Percentiles rank a stretch among this genome's conserved stretches.
phyloP scores from a whole-genome alignment of 2,888 invertebrate species.

The Noctua pronuba region DNA sequence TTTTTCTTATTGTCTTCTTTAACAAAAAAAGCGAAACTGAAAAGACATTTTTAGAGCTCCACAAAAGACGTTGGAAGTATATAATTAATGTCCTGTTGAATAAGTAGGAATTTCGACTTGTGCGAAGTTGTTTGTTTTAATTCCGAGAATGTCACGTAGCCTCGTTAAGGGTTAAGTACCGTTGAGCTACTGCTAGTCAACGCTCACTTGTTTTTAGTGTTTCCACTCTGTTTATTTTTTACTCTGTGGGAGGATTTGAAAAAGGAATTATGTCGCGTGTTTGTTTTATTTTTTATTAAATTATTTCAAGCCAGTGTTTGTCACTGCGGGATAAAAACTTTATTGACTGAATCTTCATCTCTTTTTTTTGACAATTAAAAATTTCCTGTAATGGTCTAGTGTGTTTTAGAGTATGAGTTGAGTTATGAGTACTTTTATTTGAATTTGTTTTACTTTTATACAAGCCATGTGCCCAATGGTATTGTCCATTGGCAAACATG shows the following conservation, averaged over 20 bases:
- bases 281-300: slow-evolving; percentile 10
- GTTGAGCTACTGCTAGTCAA: slow-evolving; percentile 62
- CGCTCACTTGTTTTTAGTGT: slow-evolving; percentile 63
- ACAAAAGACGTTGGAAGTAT: slow-evolving; percentile 68
- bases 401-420: background rate
- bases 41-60: slow-evolving; percentile 59
- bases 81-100: slow-evolving; percentile 72
- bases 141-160: slow-evolving; percentile 75
- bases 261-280: slow-evolving; percentile 38
- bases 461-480: background rate
- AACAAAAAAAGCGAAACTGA: slow-evolving; percentile 40
- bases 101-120: slow-evolving; percentile 67
- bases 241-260: slow-evolving; percentile 57
- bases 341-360: background rate
- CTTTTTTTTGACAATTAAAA: background rate
- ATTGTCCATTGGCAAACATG: background rate
- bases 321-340: background rate
- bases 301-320: background rate
- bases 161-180: slow-evolving; percentile 76
- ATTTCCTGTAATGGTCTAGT: background rate
- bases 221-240: slow-evolving; percentile 62
- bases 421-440: background rate
- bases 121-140: slow-evolving; percentile 71
- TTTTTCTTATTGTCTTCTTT: slow-evolving; percentile 45
- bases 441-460: background rate